Base-by-base conservation (phyloP, 2,888 invertebrate species). In the Leucania comma region DNA sequence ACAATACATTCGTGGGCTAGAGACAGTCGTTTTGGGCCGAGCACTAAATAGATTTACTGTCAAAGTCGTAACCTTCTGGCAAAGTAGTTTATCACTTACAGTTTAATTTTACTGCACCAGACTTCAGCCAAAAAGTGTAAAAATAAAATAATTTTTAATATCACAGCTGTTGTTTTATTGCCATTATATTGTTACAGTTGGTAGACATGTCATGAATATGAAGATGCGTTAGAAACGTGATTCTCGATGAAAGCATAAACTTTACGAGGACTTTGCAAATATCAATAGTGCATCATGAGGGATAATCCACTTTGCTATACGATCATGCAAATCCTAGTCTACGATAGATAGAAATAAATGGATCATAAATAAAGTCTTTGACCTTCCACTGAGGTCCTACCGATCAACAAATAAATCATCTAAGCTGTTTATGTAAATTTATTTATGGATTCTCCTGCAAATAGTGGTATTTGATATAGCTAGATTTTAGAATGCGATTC, bases 241-340 rank as follows among this genome's bases (percentile, higher is more conserved):
- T 87, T 88, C 87, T 88, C 86, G 82, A 90, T 89, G 81, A 88
- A 88, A 82, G 80, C 85, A 88, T 91, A 91, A 90, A 93, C 65
- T 92, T 91, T 91, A 91, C 84, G 88, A 88, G 83, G 83, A 84
- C 79, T 84, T 89, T 87, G 83, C 86, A 89, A 90, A 91, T 91
- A 92, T 91, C 90, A 91, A 91, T 90, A 90, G 90, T 90, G 89
- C 89, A 92, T 93, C 88, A 90, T 89, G 86, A 87, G 78, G 89
- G 90, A 92, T 93, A 92, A 93, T 93, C 91, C 89, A 87, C 80
- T 92, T 90, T 84, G 86, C 76, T 88, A 88, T 87, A 88, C 87
- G 88, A 89, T 90, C 85, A 90, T 91, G 90, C 89, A 90, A 91
- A 92, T 92, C 86, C 85, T 82, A 89, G 90, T 91, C 89, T 91